Evolutionary conservation across 2,113 vertebrate species (phyloP).

Genomic region (Oplegnathus fasciatus): DNA sequence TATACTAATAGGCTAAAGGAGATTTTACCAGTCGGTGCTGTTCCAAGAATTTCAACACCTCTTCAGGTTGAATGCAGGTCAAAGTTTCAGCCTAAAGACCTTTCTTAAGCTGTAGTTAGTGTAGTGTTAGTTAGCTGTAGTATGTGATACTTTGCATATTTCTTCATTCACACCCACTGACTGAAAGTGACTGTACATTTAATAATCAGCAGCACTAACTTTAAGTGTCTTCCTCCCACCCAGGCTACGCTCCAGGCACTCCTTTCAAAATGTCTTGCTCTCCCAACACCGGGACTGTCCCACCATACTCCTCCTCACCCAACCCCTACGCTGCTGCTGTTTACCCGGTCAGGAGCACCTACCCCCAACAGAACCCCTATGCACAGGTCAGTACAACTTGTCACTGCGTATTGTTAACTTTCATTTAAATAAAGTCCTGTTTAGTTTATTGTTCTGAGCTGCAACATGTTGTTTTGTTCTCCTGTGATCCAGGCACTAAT

Average conservation of each 20-base stretch:
- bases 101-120: background rate
- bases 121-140: too few relatives aligned
- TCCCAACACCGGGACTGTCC: conserved; percentile 93
- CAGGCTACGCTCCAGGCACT: conserved; percentile 94
- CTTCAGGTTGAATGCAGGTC: background rate
- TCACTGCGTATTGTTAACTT: too few relatives aligned
- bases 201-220: conserved; percentile 6
- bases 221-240: background rate
- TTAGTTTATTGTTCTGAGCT: background rate
- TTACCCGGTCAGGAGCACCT: conserved; percentile 97
- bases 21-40: background rate
- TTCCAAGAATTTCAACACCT: background rate
- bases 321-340: conserved; percentile 94
- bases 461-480: background rate
- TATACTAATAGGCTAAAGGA: background rate
- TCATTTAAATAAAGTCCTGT: background rate
- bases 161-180: background rate
- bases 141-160: background rate
- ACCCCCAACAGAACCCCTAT: conserved; percentile 96
- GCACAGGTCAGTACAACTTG: conserved; percentile 92
- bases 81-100: background rate
- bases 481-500: conserved; percentile 70
- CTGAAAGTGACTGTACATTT: background rate
- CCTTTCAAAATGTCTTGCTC: conserved; percentile 99
- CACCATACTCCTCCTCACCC: conserved; percentile 94